Evolutionary conservation across 2,888 invertebrate species (phyloP), one percentile per base, ranked within the genome.

Genomic region (Caenorhabditis wallacei): DNA sequence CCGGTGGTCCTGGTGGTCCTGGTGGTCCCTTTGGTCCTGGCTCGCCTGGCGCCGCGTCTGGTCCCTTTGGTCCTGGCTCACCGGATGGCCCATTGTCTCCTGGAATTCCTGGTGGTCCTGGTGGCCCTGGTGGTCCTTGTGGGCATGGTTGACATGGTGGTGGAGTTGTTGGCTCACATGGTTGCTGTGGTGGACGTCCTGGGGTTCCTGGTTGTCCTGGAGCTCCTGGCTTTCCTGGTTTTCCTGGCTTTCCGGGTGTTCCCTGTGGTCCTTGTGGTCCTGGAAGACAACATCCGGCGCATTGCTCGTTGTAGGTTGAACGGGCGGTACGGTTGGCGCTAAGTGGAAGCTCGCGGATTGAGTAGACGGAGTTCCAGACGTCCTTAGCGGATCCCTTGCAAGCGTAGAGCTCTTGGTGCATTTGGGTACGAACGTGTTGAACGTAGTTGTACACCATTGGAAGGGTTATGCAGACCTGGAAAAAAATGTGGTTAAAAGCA

Each of bases 371-470:
- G 78, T 75, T 84, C 88, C 88, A 88, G 40, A 88, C 84, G 64
- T 87, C 86, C 85, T 87, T 87, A 79, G 88, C 88, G 69, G 85
- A 81, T 37, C 87, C 87, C 75, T 87, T 85, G 87, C 88, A 88
- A 71, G 76, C 81, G 81, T 84, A 86, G 61, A 88, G 84, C 76
- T 88, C 88, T 57, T 76, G 64, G 82, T 88, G 87, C 87, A 88
- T 87, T 78, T 88, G 88, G 61, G 85, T 83, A 46, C 88, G 82
- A 16, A 88, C 88, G 71, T 88, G 88, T 74, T 87, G 87, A 26
- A 88, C 87, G 64, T 88, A 88, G 86, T 88, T 87, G 88, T 88
- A 88, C 68, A 88, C 88, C 88, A 88, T 88, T 63, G 88, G 88
- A 26, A 88, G 82, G 46, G 88, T 88, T 72, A 88, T 86, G 80